A percentile compares a stretch with the other conserved stretches of the same genome.
Conservation (phyloP, 2,888 invertebrate species). For the Rapana venosa region DNA sequence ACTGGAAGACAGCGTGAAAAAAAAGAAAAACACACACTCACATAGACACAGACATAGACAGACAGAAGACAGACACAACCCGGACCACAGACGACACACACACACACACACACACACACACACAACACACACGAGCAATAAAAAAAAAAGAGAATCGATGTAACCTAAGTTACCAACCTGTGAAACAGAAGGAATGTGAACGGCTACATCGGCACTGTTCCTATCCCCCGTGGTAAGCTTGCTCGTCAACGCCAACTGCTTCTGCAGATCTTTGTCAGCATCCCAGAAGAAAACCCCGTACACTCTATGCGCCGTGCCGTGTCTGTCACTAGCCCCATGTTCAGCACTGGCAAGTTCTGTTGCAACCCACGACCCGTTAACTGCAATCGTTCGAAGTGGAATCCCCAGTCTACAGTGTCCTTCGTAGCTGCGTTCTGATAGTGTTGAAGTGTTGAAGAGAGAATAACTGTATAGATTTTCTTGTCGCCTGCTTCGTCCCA, state of each 20-base stretch:
- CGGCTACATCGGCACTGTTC: slow-evolving; percentile 55
- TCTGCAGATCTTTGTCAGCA: slow-evolving; percentile 59
- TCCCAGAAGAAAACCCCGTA: slow-evolving; percentile 66
- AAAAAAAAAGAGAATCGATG: neutral
- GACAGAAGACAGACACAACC: too few species aligned
- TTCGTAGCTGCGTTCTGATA: neutral
- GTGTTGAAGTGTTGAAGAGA: slow-evolving; percentile 33
- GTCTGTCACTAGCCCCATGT: neutral
- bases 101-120: too few species aligned
- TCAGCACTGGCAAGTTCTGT: neutral
- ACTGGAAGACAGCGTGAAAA: too few species aligned
- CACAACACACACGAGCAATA: neutral
- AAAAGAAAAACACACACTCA: too few species aligned
- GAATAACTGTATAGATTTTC: slow-evolving; percentile 40
- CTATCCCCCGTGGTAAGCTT: slow-evolving; percentile 49
- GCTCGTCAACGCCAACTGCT: slow-evolving; percentile 57
- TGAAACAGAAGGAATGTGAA: slow-evolving; percentile 56
- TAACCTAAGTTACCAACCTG: slow-evolving; percentile 44
- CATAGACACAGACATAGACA: too few species aligned
- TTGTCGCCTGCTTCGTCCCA: slow-evolving; percentile 48
- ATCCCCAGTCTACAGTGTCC: slow-evolving; percentile 49
- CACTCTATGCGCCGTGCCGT: slow-evolving; percentile 33
- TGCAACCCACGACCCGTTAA: slow-evolving; percentile 49
- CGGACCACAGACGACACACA: too few species aligned
- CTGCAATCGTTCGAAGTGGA: slow-evolving; percentile 50